Conservation (phyloP, 2,113 vertebrate genomes). For the Patagioenas fasciata region DNA sequence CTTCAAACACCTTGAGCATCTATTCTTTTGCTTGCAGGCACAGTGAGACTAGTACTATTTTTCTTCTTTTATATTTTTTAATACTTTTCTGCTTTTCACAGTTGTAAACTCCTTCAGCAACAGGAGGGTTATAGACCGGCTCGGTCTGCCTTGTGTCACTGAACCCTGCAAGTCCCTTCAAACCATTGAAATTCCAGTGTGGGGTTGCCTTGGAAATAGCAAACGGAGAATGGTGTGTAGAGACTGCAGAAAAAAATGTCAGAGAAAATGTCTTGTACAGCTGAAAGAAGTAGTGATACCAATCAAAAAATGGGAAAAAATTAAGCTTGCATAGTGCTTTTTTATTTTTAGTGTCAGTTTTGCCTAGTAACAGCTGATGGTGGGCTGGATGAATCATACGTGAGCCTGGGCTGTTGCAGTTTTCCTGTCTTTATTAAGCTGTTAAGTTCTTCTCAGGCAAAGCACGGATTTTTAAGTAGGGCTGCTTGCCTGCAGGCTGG, state of each 20-base stretch:
- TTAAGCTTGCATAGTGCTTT: neutral
- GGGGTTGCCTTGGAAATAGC: constrained; percentile 43
- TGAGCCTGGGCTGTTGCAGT: neutral
- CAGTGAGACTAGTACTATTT: neutral
- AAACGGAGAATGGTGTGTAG: neutral
- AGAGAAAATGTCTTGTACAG: neutral
- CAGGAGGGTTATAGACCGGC: neutral
- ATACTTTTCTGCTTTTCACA: neutral
- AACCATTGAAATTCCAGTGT: neutral
- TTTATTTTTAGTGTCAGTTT: neutral
- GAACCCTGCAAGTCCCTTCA: neutral
- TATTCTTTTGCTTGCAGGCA: neutral
- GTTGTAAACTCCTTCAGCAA: neutral
- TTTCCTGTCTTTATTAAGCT: neutral
- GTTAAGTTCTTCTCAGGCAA: neutral
- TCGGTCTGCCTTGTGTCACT: neutral
- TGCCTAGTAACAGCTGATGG: neutral
- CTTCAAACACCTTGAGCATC: neutral
- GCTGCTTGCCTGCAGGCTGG: neutral
- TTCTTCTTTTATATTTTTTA: neutral
- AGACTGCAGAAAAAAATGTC: neutral
- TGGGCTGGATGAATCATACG: neutral
- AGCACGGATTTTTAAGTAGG: neutral
- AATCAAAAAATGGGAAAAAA: neutral
- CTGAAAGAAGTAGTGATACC: neutral